Conservation (phyloP, 2,113 vertebrate genomes). For the Peromyscus leucopus region DNA sequence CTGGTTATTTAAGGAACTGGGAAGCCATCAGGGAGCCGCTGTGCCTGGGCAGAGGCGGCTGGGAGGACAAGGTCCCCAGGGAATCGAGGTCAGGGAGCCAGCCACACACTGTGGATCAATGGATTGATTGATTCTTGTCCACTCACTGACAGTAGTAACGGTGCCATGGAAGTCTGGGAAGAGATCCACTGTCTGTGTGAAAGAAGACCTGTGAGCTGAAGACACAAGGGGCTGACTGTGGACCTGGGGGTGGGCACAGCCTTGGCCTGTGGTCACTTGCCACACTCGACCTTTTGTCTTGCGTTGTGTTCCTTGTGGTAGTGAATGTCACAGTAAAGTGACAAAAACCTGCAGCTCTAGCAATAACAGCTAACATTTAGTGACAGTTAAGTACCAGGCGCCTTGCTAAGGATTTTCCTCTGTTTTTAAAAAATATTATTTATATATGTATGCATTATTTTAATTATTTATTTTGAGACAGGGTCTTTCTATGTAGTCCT, state of each 20-base stretch:
- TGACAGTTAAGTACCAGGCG: neutral
- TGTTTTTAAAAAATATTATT: neutral
- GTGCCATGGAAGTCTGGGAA: neutral
- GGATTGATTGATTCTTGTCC: neutral
- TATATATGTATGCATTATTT: neutral
- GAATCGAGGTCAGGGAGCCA: neutral
- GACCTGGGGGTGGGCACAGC: neutral
- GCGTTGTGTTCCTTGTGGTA: neutral
- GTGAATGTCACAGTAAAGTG: neutral
- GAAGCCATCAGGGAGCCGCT: slow-evolving; percentile 54
- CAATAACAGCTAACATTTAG: neutral
- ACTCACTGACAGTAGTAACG: neutral
- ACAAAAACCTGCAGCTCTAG: neutral
- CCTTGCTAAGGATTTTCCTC: neutral
- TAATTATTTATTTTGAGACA: neutral
- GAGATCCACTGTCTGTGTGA: neutral
- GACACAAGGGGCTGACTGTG: neutral
- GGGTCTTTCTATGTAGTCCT: neutral
- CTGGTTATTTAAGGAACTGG: slow-evolving; percentile 79
- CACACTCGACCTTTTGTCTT: neutral
- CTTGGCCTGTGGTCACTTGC: neutral
- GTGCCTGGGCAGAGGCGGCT: slow-evolving; percentile 46
- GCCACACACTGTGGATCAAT: neutral
- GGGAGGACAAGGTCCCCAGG: neutral
- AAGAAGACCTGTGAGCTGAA: neutral